Evolutionary conservation across 2,797 vertebrate genomes (phyloP).

Genomic region (Oceanodroma leucorhoa): DNA sequence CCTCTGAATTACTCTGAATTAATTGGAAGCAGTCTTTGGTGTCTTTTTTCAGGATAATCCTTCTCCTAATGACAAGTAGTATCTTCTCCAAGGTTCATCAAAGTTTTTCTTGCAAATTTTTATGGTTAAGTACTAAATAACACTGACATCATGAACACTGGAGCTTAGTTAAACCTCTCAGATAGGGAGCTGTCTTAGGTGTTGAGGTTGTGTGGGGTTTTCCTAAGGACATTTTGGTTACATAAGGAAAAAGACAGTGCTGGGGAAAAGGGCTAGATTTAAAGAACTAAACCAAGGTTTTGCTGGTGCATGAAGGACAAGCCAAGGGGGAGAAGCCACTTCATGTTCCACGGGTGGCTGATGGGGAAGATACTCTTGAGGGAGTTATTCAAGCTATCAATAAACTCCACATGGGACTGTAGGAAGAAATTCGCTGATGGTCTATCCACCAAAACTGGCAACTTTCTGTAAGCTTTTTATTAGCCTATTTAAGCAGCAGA

Average conservation of each 20-base stretch:
- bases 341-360: rapidly evolving
- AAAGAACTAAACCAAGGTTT: neutral
- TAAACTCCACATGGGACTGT: neutral
- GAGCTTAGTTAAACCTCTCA: neutral
- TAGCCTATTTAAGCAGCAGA: neutral
- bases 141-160: neutral
- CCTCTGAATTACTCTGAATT: neutral
- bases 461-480: neutral
- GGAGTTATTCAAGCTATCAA: neutral
- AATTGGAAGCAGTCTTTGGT: neutral
- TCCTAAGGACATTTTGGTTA: neutral
- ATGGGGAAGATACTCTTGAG: neutral
- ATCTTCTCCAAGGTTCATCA: neutral
- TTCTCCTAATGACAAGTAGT: neutral
- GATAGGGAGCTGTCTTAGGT: neutral
- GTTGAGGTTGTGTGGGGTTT: neutral
- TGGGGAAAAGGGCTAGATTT: neutral
- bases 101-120: neutral
- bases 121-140: neutral
- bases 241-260: neutral
- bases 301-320: neutral
- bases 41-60: neutral
- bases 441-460: neutral
- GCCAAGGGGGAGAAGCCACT: neutral
- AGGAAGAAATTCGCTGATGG: neutral